Conservation (phyloP, 2,888 invertebrate genomes). For the Nomada goodeniana region DNA sequence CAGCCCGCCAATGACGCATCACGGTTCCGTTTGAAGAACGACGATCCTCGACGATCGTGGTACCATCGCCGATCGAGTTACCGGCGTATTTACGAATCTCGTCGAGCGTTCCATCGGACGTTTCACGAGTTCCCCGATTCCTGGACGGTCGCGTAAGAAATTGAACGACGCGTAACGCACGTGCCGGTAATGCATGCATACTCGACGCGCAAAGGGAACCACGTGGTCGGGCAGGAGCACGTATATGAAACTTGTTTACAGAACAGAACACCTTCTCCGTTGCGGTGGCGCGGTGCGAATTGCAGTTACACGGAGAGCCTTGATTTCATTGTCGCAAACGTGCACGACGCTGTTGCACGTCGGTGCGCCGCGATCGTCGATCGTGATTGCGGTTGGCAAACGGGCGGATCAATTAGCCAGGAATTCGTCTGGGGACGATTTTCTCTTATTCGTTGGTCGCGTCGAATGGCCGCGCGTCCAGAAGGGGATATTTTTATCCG, state of each 20-base stretch:
- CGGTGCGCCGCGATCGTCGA: not conserved
- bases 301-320: slow-evolving; percentile 65
- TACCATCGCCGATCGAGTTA: not conserved
- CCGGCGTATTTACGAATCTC: not conserved
- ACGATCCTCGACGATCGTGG: not conserved
- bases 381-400: slow-evolving; percentile 27
- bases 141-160: slow-evolving; percentile 54
- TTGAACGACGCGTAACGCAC: slow-evolving; percentile 14
- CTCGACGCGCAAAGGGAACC: slow-evolving; percentile 23
- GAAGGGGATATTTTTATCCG: not conserved
- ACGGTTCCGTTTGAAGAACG: not conserved
- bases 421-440: slow-evolving; percentile 6
- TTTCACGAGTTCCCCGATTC: slow-evolving; percentile 17
- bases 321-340: slow-evolving; percentile 60
- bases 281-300: slow-evolving; percentile 54
- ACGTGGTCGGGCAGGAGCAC: slow-evolving; percentile 47
- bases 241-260: slow-evolving; percentile 70
- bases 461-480: not conserved
- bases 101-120: not conserved
- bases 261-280: slow-evolving; percentile 39
- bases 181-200: slow-evolving; percentile 14
- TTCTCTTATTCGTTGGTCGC: not conserved
- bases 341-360: slow-evolving; percentile 5
- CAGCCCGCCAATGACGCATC: slow-evolving; percentile 5
- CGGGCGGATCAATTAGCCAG: not conserved